Percentiles rank a stretch among this genome's conserved stretches.
Evolutionary conservation across 2,113 vertebrate species (phyloP).

Genomic region (Perca fluviatilis): DNA sequence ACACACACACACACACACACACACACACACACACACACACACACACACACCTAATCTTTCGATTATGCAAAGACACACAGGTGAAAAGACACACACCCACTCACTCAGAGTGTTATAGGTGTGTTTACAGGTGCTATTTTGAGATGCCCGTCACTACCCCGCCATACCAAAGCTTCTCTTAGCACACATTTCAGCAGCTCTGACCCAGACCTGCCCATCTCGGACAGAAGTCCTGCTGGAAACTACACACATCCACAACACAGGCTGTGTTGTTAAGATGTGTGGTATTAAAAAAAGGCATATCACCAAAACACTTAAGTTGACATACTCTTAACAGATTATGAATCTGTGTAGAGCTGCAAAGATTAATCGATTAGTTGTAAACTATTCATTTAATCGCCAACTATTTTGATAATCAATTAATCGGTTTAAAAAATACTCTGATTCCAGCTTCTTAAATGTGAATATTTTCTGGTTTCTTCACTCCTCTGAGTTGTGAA

Average conservation of each 20-base stretch:
- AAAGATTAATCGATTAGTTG: too few relatives aligned
- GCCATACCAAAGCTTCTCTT: slow-evolving; percentile 39
- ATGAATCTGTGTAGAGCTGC: too few relatives aligned
- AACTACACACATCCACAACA: not conserved
- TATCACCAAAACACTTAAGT: not conserved
- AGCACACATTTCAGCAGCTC: slow-evolving; percentile 44
- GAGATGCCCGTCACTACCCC: slow-evolving; percentile 33
- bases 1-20: slow-evolving; percentile 14
- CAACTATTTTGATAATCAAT: too few relatives aligned
- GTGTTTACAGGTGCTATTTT: slow-evolving; percentile 71
- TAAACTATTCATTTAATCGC: too few relatives aligned
- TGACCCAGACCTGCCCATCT: slow-evolving; percentile 1
- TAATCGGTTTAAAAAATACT: too few relatives aligned
- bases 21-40: slow-evolving; percentile 40
- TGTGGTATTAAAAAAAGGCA: not conserved
- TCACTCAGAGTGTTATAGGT: slow-evolving; percentile 27
- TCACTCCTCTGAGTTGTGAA: too few relatives aligned
- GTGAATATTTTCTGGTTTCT: too few relatives aligned
- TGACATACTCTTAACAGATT: not conserved
- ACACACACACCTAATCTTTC: slow-evolving; percentile 37
- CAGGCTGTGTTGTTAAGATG: not conserved
- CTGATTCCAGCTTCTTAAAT: too few relatives aligned
- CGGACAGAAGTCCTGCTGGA: slow-evolving; percentile 14
- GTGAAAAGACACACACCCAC: slow-evolving; percentile 34
- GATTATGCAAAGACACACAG: slow-evolving; percentile 38